Conservation (phyloP, 1,140 invertebrate genomes). For the Sminthurinus signatus region DNA sequence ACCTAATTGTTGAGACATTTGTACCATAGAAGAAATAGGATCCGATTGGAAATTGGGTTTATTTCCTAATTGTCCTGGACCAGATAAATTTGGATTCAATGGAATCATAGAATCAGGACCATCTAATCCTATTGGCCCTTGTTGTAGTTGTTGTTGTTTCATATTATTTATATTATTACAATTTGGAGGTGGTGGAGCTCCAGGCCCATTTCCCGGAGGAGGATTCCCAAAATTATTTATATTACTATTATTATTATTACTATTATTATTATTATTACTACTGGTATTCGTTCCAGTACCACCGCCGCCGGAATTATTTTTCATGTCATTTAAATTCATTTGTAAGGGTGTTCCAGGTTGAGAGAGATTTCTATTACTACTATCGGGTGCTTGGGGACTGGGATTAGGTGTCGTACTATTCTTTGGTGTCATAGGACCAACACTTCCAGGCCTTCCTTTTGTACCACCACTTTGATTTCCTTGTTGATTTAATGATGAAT, state of each 20-base stretch:
- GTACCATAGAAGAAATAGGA: conserved; percentile 84
- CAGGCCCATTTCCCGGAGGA: conserved; percentile 22
- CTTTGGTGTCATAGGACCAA: conserved; percentile 39
- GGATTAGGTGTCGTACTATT: conserved; percentile 41
- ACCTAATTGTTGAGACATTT: conserved; percentile 86
- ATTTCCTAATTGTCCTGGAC: conserved; percentile 45
- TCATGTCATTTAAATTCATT: conserved; percentile 39
- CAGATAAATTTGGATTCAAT: conserved; percentile 68
- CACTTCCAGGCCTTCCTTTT: conserved; percentile 38
- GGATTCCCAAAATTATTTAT: conserved; percentile 6
- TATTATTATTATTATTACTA: too few relatives aligned
- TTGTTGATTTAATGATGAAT: conserved; percentile 18
- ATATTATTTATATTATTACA: conserved; percentile 34
- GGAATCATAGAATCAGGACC: conserved; percentile 47
- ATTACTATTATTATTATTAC: conserved; percentile 12
- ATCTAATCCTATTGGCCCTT: conserved; percentile 46
- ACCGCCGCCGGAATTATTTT: too few relatives aligned
- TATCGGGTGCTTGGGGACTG: conserved; percentile 37
- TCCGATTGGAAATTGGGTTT: conserved; percentile 64
- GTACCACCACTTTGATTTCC: too few relatives aligned
- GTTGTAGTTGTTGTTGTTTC: conserved; percentile 44
- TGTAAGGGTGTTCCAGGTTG: conserved; percentile 41
- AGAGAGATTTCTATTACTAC: conserved; percentile 27
- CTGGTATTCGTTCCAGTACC: too few relatives aligned
- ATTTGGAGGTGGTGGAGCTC: conserved; percentile 15